phyloP scores from a whole-genome alignment of 2,888 invertebrate genomes.

The Phaedon cochleariae region DNA sequence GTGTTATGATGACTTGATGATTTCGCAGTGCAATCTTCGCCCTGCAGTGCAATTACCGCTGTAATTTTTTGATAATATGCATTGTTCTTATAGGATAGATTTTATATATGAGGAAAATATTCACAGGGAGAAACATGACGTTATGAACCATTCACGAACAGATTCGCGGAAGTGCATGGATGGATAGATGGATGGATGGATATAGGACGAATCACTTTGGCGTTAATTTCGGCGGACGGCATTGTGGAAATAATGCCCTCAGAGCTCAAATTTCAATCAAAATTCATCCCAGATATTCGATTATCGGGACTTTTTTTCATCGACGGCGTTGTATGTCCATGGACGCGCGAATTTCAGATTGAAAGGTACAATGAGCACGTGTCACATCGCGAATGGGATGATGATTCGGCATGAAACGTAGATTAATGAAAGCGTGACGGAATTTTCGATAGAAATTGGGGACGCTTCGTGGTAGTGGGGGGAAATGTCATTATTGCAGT shows the following conservation, averaged over 20 bases:
- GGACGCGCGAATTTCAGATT: conserved; percentile 45
- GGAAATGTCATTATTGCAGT: conserved; percentile 46
- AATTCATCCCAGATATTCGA: conserved; percentile 18
- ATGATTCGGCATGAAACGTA: conserved; percentile 55
- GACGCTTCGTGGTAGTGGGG: conserved; percentile 35
- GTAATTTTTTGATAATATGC: too few species aligned
- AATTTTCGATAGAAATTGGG: conserved; percentile 53
- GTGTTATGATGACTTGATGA: too few species aligned
- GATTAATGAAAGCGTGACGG: conserved; percentile 56
- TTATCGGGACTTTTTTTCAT: conserved; percentile 18
- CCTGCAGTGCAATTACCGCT: too few species aligned
- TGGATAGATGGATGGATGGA: too few species aligned
- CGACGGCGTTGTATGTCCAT: conserved; percentile 19
- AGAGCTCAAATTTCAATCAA: conserved; percentile 16
- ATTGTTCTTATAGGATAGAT: too few species aligned
- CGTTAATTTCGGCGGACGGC: background rate
- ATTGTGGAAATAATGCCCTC: conserved; percentile 9
- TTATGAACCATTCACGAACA: too few species aligned
- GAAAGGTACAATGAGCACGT: conserved; percentile 49
- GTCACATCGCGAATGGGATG: conserved; percentile 48
- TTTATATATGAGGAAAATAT: too few species aligned
- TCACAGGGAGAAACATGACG: too few species aligned
- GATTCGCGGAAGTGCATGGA: too few species aligned
- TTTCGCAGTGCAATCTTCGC: too few species aligned
- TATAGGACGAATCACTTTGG: background rate